A percentile compares a stretch with the other conserved stretches of the same genome.
phyloP scores from a whole-genome alignment of 2,797 vertebrate species.

The Pseudochromis fuscus region DNA sequence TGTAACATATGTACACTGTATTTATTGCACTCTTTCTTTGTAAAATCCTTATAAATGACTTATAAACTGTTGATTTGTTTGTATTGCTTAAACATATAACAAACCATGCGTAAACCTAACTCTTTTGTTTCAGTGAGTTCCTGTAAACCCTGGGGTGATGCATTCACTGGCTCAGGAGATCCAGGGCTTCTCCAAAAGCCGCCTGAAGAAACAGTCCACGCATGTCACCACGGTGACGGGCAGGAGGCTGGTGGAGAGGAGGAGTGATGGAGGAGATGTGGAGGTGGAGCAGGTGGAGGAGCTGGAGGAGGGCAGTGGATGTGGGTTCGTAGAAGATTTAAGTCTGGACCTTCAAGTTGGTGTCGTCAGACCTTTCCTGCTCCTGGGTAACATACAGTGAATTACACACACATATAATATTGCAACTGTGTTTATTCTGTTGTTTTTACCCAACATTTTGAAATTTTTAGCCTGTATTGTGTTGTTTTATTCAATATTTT shows the following conservation, averaged over 20 bases:
- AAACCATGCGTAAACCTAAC: neutral
- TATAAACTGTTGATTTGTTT: neutral
- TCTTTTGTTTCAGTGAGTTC: conserved; percentile 2
- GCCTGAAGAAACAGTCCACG: conserved; percentile 91
- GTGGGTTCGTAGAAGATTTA: conserved; percentile 89
- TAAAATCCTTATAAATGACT: too few relatives aligned
- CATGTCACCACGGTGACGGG: conserved; percentile 91
- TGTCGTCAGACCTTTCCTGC: conserved; percentile 88
- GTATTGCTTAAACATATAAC: neutral
- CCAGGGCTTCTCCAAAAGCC: conserved; percentile 87
- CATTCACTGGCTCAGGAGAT: conserved; percentile 91
- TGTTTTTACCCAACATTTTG: too few relatives aligned
- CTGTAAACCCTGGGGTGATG: conserved; percentile 79
- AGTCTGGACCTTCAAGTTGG: conserved; percentile 92
- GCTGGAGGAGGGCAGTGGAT: conserved; percentile 75
- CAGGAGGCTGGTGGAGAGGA: conserved; percentile 88
- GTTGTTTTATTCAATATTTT: too few relatives aligned
- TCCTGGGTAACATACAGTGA: conserved; percentile 87
- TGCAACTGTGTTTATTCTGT: too few relatives aligned
- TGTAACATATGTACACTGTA: neutral
- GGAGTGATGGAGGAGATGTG: conserved; percentile 83
- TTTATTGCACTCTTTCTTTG: too few relatives aligned
- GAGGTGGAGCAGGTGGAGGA: conserved; percentile 81
- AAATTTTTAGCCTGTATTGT: too few relatives aligned
- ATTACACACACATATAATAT: neutral